Base-by-base conservation (phyloP, 2,113 vertebrate genomes). In the Hippopotamus amphibius region DNA sequence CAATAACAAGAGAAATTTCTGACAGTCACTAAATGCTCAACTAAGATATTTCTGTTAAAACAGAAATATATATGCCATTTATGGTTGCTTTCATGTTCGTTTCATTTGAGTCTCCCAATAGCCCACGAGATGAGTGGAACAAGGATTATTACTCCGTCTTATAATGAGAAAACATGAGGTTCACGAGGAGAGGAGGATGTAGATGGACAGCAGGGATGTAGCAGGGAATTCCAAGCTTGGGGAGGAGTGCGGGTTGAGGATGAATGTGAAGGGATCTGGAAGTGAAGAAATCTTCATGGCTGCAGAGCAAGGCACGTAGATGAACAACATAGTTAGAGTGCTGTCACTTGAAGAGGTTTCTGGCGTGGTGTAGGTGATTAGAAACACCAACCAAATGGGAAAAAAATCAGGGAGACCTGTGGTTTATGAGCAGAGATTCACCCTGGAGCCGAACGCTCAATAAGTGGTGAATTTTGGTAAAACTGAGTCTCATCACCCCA, bases 401-500 rank as follows among this genome's bases (percentile, higher is more conserved):
- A 83, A 33, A 90, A 57, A 63, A 74, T 41, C 71, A 95, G 30
- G 7, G 61, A 68, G 41, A 19, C 50, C 8, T 69, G 9, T 59
- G 55, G 55, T 71, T 84, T 88, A 53, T 69, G 72, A 93, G 68
- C 13, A 90, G 50, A 2, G 10, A 7, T n/a, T 84, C 16, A 50
- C 69, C 22, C 37, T 7, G 21, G 57, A 96, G n/a, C 48, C 55
- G 76, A 94, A 86, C 0, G 4, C 26, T 76, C 43, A 71, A 4
- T 7, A 69, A 81, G 46, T 76, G n/a, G 33, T 83, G 7, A 24
- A 71, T 46, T 90, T 92, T 15, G 63, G n/a, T 90, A 41, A 90
- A 50, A 90, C 30, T 13, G 1, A 57, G 17, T 72, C 57, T 77
- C 57, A 63, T 94, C 79, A 53, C 59, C 16, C 46, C 24, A 22